Evolutionary conservation across 2,888 invertebrate genomes (phyloP).

Genomic region (Erynnis tages): DNA sequence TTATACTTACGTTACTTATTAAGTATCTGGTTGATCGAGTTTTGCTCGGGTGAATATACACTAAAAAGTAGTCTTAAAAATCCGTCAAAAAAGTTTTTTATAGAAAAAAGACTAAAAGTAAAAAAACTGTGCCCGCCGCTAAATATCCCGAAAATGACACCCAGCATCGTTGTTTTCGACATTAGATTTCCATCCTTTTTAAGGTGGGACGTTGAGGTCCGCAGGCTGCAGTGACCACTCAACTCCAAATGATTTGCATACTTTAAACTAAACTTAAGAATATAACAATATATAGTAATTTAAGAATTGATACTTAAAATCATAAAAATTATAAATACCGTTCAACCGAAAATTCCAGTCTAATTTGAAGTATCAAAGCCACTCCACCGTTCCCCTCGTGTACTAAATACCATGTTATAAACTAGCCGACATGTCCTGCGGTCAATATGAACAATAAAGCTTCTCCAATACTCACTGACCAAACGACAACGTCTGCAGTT

Average conservation of each 20-base stretch:
- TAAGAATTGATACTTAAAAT: not conserved
- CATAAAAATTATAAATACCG: not conserved
- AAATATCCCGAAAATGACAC: no score
- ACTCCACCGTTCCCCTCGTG: conserved; percentile 23
- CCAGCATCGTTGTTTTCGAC: no score
- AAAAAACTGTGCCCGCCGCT: no score
- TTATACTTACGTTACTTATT: not conserved
- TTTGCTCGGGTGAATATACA: no score
- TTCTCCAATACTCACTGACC: conserved; percentile 49
- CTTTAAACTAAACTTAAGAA: no score
- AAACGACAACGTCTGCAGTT: conserved; percentile 44
- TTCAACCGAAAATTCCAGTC: not conserved
- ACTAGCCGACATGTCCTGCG: conserved; percentile 62
- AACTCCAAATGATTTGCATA: no score
- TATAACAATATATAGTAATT: not conserved
- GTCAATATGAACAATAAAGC: conserved; percentile 65
- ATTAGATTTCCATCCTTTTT: no score
- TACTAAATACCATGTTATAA: conserved; percentile 70
- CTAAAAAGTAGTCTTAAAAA: no score
- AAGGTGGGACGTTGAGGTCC: no score
- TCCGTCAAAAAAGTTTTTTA: not conserved
- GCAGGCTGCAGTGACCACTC: no score
- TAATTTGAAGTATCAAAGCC: conserved; percentile 49
- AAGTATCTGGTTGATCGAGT: not conserved
- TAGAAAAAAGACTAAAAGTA: no score